A percentile compares a stretch with the other conserved stretches of the same genome.
phyloP scores from a whole-genome alignment of 2,797 vertebrate genomes.

The Cyprinella venusta region DNA sequence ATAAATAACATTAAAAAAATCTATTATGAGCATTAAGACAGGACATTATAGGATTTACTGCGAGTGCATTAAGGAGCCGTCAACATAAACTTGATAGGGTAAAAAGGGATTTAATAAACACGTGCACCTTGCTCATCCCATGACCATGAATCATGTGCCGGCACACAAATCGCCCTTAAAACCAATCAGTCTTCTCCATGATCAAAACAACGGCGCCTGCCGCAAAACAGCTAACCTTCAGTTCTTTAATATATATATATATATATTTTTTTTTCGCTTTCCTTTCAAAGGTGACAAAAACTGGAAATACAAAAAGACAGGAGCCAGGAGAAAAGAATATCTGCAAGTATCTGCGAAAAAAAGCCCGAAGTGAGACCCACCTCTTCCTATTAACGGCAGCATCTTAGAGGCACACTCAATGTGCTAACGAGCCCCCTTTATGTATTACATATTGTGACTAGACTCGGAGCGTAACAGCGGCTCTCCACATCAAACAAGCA shows the following conservation, averaged over 20 bases:
- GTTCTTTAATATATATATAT: slow-evolving; percentile 40
- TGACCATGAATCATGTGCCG: slow-evolving; percentile 38
- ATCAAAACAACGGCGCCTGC: slow-evolving; percentile 46
- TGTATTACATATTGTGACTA: slow-evolving; percentile 92
- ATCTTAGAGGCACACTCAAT: slow-evolving; percentile 90
- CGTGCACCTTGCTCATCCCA: slow-evolving; percentile 29
- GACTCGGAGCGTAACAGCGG: slow-evolving; percentile 87
- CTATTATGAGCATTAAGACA: slow-evolving; percentile 39
- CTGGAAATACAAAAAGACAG: slow-evolving; percentile 18
- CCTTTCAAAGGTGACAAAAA: slow-evolving; percentile 32
- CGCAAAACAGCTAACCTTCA: slow-evolving; percentile 16
- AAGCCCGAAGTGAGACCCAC: slow-evolving; percentile 35
- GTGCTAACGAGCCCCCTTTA: slow-evolving; percentile 93
- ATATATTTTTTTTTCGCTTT: background rate
- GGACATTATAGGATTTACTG: background rate
- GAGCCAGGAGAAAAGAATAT: slow-evolving; percentile 20
- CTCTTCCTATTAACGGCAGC: slow-evolving; percentile 82
- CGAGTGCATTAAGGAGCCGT: slow-evolving; percentile 22
- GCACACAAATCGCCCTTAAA: slow-evolving; percentile 28
- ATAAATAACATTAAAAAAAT: slow-evolving; percentile 25
- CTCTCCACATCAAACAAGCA: slow-evolving; percentile 95
- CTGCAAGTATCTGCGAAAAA: slow-evolving; percentile 42
- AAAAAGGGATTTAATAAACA: slow-evolving; percentile 52
- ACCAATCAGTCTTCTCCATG: slow-evolving; percentile 23
- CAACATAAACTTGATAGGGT: slow-evolving; percentile 24